Conservation (phyloP, 2,113 vertebrate species). For the Oryzias javanicus region DNA sequence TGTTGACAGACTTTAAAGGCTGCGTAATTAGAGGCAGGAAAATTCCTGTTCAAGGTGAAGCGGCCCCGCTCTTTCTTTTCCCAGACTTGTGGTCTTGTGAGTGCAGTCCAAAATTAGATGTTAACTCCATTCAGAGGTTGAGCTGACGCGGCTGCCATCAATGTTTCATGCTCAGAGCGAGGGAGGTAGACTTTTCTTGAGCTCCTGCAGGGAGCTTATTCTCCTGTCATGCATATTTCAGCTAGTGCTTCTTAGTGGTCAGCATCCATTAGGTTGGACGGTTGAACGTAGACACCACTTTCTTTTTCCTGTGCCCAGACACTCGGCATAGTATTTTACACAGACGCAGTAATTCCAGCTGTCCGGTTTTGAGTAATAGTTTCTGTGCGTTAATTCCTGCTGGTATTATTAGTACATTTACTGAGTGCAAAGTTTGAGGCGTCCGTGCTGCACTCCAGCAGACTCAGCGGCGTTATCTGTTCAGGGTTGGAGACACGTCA, state of each 20-base stretch:
- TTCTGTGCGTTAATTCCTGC: constrained; percentile 1
- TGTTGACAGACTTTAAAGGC: background rate
- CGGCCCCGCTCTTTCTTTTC: constrained; percentile 16
- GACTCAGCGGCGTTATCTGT: constrained; percentile 34
- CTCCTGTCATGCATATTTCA: constrained; percentile 69
- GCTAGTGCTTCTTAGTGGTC: constrained; percentile 54
- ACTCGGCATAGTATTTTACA: background rate
- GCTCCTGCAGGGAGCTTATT: constrained; percentile 41
- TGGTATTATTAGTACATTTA: background rate
- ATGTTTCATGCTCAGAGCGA: constrained; percentile 60
- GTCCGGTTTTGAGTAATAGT: background rate
- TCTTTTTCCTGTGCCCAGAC: background rate
- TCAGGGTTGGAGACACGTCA: constrained; percentile 47
- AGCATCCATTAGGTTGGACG: constrained; percentile 27
- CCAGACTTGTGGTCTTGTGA: constrained; percentile 35
- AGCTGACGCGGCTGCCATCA: constrained; percentile 43
- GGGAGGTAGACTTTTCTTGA: constrained; percentile 48
- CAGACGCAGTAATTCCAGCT: background rate
- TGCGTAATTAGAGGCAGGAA: constrained; percentile 19
- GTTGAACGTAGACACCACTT: constrained; percentile 14
- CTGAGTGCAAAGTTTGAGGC: constrained; percentile 4
- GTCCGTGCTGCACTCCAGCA: constrained; percentile 20
- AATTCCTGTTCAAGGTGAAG: constrained; percentile 36
- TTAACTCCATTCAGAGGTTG: constrained; percentile 47
- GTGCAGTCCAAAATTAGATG: constrained; percentile 61